Percentiles rank a stretch among this genome's conserved stretches.
phyloP scores from a whole-genome alignment of 2,888 invertebrate genomes.

The Drosophila atroscutellata region DNA sequence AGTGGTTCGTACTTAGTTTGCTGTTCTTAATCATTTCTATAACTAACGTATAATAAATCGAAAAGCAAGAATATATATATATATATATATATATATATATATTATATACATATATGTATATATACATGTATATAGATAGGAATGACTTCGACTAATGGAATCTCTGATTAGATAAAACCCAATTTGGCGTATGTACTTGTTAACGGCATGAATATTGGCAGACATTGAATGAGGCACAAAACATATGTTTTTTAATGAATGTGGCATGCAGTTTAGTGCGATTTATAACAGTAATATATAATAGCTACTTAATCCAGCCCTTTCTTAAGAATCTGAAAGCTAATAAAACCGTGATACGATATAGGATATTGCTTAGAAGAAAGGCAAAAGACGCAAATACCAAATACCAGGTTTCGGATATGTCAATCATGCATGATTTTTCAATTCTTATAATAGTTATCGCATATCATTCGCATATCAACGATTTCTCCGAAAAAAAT shows the following conservation, averaged over 20 bases:
- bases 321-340: neutral
- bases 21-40: constrained; percentile 43
- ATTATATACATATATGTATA: neutral
- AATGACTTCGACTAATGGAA: constrained; percentile 34
- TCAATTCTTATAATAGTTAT: neutral
- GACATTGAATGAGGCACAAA: constrained; percentile 11
- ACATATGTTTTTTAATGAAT: constrained; percentile 6
- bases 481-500: neutral
- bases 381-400: neutral
- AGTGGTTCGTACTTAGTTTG: constrained; percentile 15
- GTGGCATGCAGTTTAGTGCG: constrained; percentile 1
- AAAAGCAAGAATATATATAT: neutral
- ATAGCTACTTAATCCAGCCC: neutral
- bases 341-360: constrained; percentile 5
- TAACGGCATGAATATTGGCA: constrained; percentile 12
- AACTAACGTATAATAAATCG: constrained; percentile 50
- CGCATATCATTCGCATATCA: neutral
- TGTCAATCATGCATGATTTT: neutral
- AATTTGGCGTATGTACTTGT: constrained; percentile 15
- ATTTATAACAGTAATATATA: constrained; percentile 11
- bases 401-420: too few species aligned
- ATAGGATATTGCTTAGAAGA: neutral
- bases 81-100: neutral
- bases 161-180: constrained; percentile 49
- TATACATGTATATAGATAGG: constrained; percentile 11